A percentile compares a stretch with the other conserved stretches of the same genome.
phyloP scores from a whole-genome alignment of 2,888 invertebrate species.

The Fragum fragum region DNA sequence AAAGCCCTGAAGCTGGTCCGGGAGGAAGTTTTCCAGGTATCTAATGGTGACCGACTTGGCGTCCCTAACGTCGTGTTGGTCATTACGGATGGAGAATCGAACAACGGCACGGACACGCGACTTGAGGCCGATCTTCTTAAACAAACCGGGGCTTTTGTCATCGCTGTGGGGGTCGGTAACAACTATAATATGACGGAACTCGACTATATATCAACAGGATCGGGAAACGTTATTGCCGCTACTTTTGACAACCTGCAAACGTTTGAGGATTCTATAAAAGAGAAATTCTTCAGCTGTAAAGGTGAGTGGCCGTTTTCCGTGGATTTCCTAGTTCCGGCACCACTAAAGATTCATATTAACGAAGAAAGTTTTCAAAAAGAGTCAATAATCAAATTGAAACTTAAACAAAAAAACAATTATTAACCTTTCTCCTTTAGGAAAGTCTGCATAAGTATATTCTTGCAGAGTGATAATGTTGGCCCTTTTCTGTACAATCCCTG shows the following conservation, averaged over 20 bases:
- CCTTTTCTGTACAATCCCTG: too few species aligned
- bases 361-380: too few species aligned
- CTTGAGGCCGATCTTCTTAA: conserved; percentile 15
- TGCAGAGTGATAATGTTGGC: too few species aligned
- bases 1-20: neutral
- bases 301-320: too few species aligned
- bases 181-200: conserved; percentile 5
- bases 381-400: too few species aligned
- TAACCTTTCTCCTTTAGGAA: too few species aligned
- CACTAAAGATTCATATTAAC: too few species aligned
- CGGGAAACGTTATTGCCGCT: conserved; percentile 22
- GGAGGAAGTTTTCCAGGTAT: conserved; percentile 2
- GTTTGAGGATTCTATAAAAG: neutral
- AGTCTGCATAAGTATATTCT: too few species aligned
- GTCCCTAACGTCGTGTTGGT: conserved; percentile 36
- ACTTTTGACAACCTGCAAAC: neutral
- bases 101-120: neutral
- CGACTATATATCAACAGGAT: conserved; percentile 12
- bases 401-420: too few species aligned
- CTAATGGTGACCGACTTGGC: conserved; percentile 25
- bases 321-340: too few species aligned
- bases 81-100: conserved; percentile 37
- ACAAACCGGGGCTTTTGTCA: conserved; percentile 20
- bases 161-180: conserved; percentile 31
- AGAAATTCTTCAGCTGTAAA: conserved; percentile 25